Conservation (phyloP, 2,113 vertebrate species). For the Aldabrachelys gigantea region DNA sequence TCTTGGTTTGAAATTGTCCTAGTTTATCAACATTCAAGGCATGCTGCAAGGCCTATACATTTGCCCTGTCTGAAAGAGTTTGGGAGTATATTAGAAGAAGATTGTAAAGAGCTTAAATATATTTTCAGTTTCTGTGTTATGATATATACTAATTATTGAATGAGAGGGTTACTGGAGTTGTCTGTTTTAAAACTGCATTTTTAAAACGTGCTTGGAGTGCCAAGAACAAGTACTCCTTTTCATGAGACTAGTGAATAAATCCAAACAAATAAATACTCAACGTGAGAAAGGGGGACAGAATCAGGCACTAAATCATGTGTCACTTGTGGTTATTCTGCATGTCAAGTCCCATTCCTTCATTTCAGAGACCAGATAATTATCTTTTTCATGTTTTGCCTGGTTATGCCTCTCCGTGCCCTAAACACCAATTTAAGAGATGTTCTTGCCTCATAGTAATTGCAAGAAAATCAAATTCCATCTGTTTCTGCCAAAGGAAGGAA, state of each 20-base stretch:
- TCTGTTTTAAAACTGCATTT: conserved; percentile 43
- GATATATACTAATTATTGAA: background rate
- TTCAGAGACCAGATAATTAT: background rate
- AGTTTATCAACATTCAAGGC: background rate
- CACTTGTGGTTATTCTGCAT: conserved; percentile 14
- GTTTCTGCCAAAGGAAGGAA: conserved; percentile 13
- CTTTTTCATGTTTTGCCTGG: background rate
- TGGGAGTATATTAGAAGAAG: background rate
- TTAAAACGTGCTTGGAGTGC: background rate
- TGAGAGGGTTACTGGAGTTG: background rate
- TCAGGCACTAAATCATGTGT: background rate
- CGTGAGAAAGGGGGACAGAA: conserved; percentile 27
- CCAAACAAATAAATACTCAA: conserved; percentile 49
- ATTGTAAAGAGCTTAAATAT: background rate
- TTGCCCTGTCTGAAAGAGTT: background rate
- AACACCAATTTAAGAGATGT: background rate
- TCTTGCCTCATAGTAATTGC: background rate
- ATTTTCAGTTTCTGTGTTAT: background rate
- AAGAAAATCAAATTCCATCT: conserved; percentile 10
- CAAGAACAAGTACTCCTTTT: conserved; percentile 31
- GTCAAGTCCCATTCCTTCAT: conserved; percentile 29
- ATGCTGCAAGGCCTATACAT: background rate
- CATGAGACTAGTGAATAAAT: conserved; percentile 33
- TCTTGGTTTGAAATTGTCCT: background rate
- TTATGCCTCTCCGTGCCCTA: background rate